Evolutionary conservation across 2,888 invertebrate genomes (phyloP).

Genomic region (Troilus luridus): DNA sequence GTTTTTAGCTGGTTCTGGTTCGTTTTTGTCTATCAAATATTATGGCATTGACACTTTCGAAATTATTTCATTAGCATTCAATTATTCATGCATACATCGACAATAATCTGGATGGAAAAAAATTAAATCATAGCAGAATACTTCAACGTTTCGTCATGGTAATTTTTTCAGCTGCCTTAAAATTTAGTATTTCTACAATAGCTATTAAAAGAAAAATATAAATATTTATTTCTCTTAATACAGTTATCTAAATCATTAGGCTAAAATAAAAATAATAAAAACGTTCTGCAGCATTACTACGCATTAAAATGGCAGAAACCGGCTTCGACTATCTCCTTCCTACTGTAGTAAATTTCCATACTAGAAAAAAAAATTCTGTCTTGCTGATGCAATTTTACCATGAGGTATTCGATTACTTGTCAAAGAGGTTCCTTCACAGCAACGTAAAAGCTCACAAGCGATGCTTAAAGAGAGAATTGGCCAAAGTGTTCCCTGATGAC

Average conservation of each 20-base stretch:
- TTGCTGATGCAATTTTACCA: neutral
- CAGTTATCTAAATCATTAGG: neutral
- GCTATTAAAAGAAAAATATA: neutral
- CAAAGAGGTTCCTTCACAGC: neutral
- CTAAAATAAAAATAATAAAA: neutral
- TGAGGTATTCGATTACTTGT: neutral
- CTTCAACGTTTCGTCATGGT: neutral
- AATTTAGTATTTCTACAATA: neutral
- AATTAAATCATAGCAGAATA: neutral
- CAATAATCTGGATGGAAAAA: no score
- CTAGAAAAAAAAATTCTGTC: neutral
- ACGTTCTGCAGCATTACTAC: neutral
- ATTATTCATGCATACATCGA: no score
- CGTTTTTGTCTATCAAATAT: no score
- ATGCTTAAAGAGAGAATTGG: neutral
- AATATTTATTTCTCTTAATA: neutral
- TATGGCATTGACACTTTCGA: no score
- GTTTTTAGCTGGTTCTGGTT: no score
- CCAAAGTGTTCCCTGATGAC: neutral
- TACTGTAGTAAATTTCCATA: neutral
- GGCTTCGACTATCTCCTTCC: neutral
- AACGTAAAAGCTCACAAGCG: neutral
- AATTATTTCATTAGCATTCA: no score
- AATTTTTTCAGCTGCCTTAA: neutral
- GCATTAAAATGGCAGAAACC: neutral